These are phyloP conservation scores for Aleiodes alternator DNA, from an alignment of 2,888 invertebrate genomes.

Conservation along the genomic window DNA sequence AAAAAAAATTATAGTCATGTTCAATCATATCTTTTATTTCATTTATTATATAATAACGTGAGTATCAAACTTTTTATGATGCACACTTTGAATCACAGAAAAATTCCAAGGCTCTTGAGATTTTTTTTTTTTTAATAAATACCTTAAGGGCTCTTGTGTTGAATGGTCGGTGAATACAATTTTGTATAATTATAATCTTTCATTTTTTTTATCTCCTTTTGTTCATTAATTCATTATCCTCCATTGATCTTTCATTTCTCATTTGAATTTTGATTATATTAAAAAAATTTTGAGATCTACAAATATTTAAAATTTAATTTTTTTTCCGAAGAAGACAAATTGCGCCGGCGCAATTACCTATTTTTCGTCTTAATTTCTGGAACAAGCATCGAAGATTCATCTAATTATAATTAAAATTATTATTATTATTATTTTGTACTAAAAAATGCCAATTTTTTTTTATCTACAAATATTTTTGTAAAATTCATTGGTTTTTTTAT, in stretches of 20 bases:
- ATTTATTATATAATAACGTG: slow-evolving; percentile 56
- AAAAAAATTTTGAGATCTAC: slow-evolving; percentile 51
- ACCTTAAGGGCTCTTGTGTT: slow-evolving; percentile 56
- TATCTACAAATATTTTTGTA: slow-evolving; percentile 13
- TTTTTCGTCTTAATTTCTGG: slow-evolving; percentile 61
- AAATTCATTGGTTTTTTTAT: not conserved
- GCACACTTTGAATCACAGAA: slow-evolving; percentile 66
- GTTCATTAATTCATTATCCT: slow-evolving; percentile 12
- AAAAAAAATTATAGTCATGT: not conserved
- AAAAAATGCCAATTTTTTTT: slow-evolving; percentile 55
- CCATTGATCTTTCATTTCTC: slow-evolving; percentile 12
- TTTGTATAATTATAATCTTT: slow-evolving; percentile 37
- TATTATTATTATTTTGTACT: slow-evolving; percentile 63
- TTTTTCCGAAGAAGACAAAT: slow-evolving; percentile 56
- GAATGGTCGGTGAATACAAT: slow-evolving; percentile 58
- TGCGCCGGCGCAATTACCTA: slow-evolving; percentile 72
- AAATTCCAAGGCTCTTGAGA: slow-evolving; percentile 60
- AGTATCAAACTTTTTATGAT: slow-evolving; percentile 58
- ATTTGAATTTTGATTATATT: slow-evolving; percentile 43
- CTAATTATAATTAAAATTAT: slow-evolving; percentile 34
- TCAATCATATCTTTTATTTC: slow-evolving; percentile 18
- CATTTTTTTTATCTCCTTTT: slow-evolving; percentile 3
- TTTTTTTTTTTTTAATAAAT: slow-evolving; percentile 29
- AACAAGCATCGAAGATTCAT: slow-evolving; percentile 63
- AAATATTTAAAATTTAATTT: slow-evolving; percentile 46